Conservation (phyloP, 2,797 vertebrate species). For the Poecilia picta region DNA sequence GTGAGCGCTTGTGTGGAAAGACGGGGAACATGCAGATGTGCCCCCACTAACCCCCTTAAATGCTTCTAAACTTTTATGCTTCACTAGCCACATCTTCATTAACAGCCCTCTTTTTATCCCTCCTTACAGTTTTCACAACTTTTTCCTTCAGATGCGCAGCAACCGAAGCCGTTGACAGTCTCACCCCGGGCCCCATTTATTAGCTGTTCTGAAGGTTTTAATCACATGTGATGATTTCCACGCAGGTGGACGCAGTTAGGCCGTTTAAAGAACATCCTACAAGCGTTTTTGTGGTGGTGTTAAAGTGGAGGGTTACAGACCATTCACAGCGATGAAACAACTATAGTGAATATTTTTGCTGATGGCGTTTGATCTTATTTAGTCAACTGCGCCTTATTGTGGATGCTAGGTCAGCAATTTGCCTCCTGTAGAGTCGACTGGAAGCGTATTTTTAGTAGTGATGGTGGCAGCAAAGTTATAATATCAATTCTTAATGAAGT, state of each 20-base stretch:
- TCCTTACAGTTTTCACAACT: conserved; percentile 10
- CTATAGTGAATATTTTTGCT: not conserved
- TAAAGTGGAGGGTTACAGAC: conserved; percentile 4
- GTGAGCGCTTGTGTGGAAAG: conserved; percentile 10
- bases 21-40: conserved; percentile 56
- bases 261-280: not conserved
- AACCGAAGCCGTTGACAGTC: not conserved
- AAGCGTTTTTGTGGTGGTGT: not conserved
- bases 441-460: not conserved
- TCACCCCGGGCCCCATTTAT: conserved; percentile 6
- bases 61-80: conserved; percentile 46
- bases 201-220: conserved; percentile 6
- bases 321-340: conserved; percentile 11
- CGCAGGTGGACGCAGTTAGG: conserved; percentile 6
- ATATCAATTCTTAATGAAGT: not conserved
- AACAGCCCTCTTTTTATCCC: conserved; percentile 8
- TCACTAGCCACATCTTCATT: conserved; percentile 34
- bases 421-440: not conserved
- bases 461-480: not conserved
- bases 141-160: conserved; percentile 7
- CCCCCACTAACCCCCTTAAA: conserved; percentile 52
- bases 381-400: not conserved
- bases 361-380: not conserved
- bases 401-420: not conserved
- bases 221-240: conserved; percentile 1